Percentiles rank a stretch among this genome's conserved stretches.
Conservation (phyloP, 2,113 vertebrate genomes). For the Cricetomys ansorgei region DNA sequence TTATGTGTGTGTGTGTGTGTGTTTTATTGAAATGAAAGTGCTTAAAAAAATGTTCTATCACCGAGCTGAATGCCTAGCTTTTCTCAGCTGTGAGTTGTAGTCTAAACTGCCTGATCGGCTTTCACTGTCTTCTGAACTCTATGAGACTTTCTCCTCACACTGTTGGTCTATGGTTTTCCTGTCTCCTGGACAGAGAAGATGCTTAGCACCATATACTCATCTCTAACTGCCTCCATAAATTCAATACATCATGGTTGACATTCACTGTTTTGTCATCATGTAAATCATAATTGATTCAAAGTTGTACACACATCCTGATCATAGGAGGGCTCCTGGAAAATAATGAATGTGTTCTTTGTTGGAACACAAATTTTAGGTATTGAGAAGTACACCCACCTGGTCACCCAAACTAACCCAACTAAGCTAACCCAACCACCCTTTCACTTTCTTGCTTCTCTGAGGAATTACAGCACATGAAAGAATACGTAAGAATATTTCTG, state of each 20-base stretch:
- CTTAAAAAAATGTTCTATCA: not conserved
- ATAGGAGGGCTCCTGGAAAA: not conserved
- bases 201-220: not conserved
- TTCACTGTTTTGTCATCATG: not conserved
- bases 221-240: not conserved
- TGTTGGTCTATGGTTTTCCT: not conserved
- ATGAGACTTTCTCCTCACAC: not conserved
- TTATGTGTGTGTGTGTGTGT: not conserved
- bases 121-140: constrained; percentile 29
- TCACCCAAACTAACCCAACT: no score
- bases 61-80: not conserved
- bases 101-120: not conserved
- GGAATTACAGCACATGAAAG: not conserved
- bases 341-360: not conserved
- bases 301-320: not conserved
- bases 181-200: not conserved
- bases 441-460: not conserved
- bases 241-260: not conserved
- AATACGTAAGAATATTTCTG: not conserved
- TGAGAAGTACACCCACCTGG: not conserved
- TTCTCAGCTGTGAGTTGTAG: not conserved
- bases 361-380: not conserved
- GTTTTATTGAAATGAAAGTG: not conserved
- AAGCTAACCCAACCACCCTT: not conserved
- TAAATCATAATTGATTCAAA: constrained; percentile 3